Conservation (phyloP, 2,113 vertebrate species). For the Xiphophorus couchianus region DNA sequence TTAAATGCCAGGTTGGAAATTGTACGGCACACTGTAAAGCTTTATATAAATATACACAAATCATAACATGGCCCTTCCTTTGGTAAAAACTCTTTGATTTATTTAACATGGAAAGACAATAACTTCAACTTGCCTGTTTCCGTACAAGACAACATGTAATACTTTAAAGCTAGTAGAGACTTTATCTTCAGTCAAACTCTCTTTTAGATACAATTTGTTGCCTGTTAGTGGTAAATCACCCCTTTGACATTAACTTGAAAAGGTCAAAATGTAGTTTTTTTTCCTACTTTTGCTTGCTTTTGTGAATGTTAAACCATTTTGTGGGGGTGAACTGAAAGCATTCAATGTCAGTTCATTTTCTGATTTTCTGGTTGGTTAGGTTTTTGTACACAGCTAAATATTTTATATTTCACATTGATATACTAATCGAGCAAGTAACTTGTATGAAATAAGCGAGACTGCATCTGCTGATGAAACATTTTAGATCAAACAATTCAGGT, state of each 20-base stretch:
- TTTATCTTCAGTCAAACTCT: neutral
- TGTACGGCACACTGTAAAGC: neutral
- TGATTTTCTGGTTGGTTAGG: too few species aligned
- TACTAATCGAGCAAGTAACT: neutral
- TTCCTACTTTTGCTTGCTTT: neutral
- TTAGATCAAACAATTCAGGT: neutral
- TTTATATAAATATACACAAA: neutral
- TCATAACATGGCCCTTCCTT: neutral
- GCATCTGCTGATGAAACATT: neutral
- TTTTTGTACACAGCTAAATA: neutral
- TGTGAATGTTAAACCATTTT: neutral
- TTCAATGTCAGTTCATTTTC: too few species aligned
- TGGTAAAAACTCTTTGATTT: neutral
- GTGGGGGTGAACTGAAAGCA: neutral
- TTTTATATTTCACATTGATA: neutral
- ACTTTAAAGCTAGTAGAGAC: neutral
- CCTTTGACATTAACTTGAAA: neutral
- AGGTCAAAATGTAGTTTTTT: neutral
- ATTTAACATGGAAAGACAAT: neutral
- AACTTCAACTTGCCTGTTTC: neutral
- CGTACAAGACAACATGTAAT: neutral
- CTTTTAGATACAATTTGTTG: too few species aligned
- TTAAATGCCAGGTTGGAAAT: neutral
- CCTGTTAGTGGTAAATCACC: neutral
- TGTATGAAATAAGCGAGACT: neutral